Conservation (phyloP, 92 coral and sea anemone species). For the Heteractis magnifica region DNA sequence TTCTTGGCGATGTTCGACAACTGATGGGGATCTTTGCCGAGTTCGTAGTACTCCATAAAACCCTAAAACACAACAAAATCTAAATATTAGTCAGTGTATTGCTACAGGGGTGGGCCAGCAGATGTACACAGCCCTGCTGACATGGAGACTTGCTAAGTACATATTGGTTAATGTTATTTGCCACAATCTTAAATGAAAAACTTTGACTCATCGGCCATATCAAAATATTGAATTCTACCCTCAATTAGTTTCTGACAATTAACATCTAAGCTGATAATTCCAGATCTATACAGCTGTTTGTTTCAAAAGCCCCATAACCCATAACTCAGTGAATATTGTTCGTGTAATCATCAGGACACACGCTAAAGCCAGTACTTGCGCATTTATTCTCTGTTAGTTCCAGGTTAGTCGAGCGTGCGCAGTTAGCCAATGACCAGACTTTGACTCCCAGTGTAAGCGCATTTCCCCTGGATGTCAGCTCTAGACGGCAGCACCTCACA, state of each 20-base stretch:
- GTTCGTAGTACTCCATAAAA: constrained; percentile 73
- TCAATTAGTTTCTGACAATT: not conserved
- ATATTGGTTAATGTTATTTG: not conserved
- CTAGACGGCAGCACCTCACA: too few relatives aligned
- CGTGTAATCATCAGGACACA: too few relatives aligned
- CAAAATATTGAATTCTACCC: not conserved
- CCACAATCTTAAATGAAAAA: not conserved
- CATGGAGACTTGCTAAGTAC: not conserved
- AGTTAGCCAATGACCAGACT: not conserved
- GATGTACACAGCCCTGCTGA: not conserved
- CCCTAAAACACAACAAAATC: constrained; percentile 28
- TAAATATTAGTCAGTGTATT: not conserved
- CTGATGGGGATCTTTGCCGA: constrained; percentile 68
- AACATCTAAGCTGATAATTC: not conserved
- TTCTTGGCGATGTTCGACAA: constrained; percentile 57
- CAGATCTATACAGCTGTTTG: not conserved
- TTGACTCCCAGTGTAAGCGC: not conserved
- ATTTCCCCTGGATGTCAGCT: too few relatives aligned
- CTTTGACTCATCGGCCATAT: not conserved
- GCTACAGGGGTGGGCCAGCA: not conserved
- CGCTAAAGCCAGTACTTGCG: too few relatives aligned
- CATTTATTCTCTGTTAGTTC: too few relatives aligned
- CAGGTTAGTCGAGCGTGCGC: too few relatives aligned
- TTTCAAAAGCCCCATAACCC: not conserved
- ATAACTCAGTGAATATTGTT: too few relatives aligned